Percentiles rank a stretch among this genome's conserved stretches.
These are phyloP conservation scores for Nansenia antarctica DNA, from an alignment of 2,113 vertebrate species.

Conservation along the genomic window DNA sequence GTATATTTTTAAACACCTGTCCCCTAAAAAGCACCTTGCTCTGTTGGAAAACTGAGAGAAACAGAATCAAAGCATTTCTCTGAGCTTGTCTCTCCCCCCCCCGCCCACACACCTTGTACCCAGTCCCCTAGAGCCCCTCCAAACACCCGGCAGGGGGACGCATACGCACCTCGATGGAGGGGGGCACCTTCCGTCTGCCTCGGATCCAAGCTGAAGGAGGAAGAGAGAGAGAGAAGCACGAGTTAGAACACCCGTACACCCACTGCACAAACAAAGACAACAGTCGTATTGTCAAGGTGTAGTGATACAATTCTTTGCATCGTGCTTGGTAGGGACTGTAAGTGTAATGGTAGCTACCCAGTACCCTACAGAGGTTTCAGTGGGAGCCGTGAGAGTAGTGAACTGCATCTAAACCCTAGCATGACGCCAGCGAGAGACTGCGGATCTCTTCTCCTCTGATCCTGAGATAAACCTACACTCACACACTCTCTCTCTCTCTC, in stretches of 20 bases:
- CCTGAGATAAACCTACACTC: conserved; percentile 48
- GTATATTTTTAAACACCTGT: conserved; percentile 73
- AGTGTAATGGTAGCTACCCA: neutral
- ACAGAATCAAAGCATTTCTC: conserved; percentile 67
- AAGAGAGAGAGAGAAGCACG: conserved; percentile 31
- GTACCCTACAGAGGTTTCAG: neutral
- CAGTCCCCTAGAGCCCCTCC: conserved; percentile 58
- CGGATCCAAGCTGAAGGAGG: conserved; percentile 91
- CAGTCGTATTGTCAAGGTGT: conserved; percentile 53
- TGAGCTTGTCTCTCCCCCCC: conserved; percentile 39
- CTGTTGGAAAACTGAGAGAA: conserved; percentile 55
- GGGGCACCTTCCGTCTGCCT: conserved; percentile 89
- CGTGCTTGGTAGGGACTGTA: neutral
- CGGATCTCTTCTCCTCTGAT: conserved; percentile 42
- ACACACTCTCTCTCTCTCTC: conserved; percentile 45
- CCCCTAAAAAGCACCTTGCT: conserved; percentile 65
- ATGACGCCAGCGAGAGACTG: conserved; percentile 13
- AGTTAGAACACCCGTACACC: conserved; percentile 66
- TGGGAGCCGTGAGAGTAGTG: neutral
- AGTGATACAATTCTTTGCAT: conserved; percentile 2
- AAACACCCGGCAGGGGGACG: conserved; percentile 50
- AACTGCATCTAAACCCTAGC: neutral
- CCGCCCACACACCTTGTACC: no score
- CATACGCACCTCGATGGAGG: conserved; percentile 84
- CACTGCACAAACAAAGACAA: conserved; percentile 62